Evolutionary conservation across 2,797 vertebrate genomes (phyloP).

Genomic region (Alcedo atthis): DNA sequence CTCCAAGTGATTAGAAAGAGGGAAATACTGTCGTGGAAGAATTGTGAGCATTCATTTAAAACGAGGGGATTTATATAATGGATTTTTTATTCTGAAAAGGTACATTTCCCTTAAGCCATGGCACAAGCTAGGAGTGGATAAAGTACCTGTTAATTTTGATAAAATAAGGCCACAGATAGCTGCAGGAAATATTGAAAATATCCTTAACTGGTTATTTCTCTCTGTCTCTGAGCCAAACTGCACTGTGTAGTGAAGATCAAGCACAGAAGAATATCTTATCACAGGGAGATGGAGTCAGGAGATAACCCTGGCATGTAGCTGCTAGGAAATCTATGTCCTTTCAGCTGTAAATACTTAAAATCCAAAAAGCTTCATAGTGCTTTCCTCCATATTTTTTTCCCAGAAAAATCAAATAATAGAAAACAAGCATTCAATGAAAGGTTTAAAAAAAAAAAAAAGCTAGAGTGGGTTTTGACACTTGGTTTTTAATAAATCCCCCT

Average conservation of each 20-base stretch:
- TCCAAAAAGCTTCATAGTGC: background rate
- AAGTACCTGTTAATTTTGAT: slow-evolving; percentile 7
- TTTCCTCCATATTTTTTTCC: background rate
- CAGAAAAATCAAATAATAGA: background rate
- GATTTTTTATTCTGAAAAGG: background rate
- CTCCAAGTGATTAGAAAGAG: background rate
- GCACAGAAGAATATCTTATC: background rate
- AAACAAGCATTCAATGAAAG: background rate
- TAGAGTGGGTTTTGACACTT: background rate
- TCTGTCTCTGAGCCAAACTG: background rate
- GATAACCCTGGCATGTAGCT: background rate
- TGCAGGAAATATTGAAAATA: background rate
- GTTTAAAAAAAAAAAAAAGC: background rate
- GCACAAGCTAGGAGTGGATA: background rate
- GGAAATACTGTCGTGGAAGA: background rate
- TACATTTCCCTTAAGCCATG: background rate
- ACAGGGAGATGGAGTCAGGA: background rate
- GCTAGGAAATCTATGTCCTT: background rate
- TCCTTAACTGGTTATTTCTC: background rate
- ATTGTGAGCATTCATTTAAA: background rate
- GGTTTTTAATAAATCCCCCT: background rate
- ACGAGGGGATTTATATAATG: background rate
- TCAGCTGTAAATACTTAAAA: background rate
- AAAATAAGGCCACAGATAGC: background rate
- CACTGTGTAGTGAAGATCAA: background rate